Percentiles rank a stretch among this genome's conserved stretches.
Evolutionary conservation across 1,140 invertebrate species (phyloP).

Genomic region (Sarcophaga peregrina): DNA sequence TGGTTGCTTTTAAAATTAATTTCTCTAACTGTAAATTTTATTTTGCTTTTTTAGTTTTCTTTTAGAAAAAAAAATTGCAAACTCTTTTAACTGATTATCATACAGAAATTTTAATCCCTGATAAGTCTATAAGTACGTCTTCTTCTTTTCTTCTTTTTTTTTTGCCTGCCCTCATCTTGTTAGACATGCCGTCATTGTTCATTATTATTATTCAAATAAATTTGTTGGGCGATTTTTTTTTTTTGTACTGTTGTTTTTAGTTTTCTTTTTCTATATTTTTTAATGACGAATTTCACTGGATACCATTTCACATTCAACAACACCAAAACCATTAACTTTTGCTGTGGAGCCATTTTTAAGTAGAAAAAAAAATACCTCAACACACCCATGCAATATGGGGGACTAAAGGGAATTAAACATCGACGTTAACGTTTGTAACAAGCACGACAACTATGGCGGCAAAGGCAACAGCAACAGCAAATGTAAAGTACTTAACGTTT

Average conservation of each 20-base stretch:
- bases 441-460: too few species aligned
- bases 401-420: not conserved
- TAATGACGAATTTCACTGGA: not conserved
- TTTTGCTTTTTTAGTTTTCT: too few species aligned
- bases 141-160: too few species aligned
- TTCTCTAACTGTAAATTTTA: too few species aligned
- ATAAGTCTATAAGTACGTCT: not conserved
- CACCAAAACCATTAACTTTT: not conserved
- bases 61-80: not conserved
- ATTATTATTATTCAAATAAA: conserved; percentile 6
- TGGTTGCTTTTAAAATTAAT: too few species aligned
- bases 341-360: not conserved
- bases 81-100: not conserved
- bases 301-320: not conserved
- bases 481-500: not conserved
- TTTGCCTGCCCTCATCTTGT: not conserved
- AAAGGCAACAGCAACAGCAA: not conserved
- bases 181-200: not conserved
- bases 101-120: not conserved
- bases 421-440: not conserved
- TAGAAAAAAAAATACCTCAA: not conserved
- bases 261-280: not conserved
- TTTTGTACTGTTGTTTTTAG: too few species aligned
- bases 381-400: not conserved
- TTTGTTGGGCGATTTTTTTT: not conserved